These are phyloP conservation scores for Tetranychus piercei DNA, from an alignment of 2,888 invertebrate species.

Conservation along the genomic window DNA sequence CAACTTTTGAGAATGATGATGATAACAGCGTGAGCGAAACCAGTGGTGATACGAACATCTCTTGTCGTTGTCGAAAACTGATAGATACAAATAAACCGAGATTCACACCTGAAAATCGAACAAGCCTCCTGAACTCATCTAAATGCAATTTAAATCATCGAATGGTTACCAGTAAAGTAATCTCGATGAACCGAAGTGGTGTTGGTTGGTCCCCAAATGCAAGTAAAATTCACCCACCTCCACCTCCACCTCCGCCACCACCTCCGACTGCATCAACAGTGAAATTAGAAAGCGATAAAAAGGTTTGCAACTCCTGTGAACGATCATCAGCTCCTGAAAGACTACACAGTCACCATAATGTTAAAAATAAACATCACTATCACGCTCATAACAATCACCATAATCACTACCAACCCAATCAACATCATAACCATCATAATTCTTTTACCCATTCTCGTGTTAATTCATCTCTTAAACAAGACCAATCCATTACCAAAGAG, in stretches of 20 bases:
- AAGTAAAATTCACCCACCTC: neutral
- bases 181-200: neutral
- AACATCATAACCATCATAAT: neutral
- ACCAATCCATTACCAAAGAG: neutral
- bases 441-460: neutral
- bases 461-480: neutral
- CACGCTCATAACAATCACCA: no score
- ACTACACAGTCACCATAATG: neutral
- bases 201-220: neutral
- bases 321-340: constrained; percentile 1
- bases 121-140: neutral
- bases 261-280: neutral
- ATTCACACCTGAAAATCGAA: neutral
- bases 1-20: neutral
- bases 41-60: neutral
- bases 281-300: neutral
- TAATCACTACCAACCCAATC: no score
- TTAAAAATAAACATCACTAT: neutral
- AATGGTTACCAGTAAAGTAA: neutral
- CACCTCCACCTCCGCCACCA: neutral
- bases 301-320: neutral
- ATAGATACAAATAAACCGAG: neutral
- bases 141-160: neutral
- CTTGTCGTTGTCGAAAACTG: neutral
- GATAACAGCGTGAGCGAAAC: neutral